Evolutionary conservation across 1,140 invertebrate species (phyloP), one percentile per base, ranked within the genome.

Genomic region (Drosophila murphyi): DNA sequence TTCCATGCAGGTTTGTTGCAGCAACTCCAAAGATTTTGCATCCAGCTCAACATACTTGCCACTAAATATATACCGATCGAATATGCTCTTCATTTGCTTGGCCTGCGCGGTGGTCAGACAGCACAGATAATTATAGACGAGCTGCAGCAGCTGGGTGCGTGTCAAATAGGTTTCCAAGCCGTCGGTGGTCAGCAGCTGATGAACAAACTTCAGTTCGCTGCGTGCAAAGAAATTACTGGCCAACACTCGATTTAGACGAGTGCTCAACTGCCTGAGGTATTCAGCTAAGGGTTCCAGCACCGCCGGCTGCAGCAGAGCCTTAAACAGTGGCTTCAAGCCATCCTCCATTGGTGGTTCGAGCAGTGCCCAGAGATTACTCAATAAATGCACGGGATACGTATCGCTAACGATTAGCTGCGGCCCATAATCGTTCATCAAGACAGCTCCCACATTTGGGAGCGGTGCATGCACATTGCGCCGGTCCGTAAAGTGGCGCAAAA

Each of bases 201-300:
- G 86, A 0, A 92, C 67, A 2, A 92, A 65, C 45, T 76, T 72
- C 8, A 92, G 62, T 68, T 92, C 92, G 60, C 72, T 80, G 57
- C 91, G 90, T 0, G 86, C 80, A 72, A 86, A 91, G 28, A 92
- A 92, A 31, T 92, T 92, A 20, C 82, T 89, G 34, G 82, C 75
- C 63, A 92, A 28, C 8, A 86, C 67, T 0, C 69, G 73, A 79
- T 92, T 92, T 0, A 90, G 34, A 2, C 57, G 37, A 5, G 50
- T 60, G 8, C 78, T 72, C 2, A 92, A 29, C 29, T 71, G 52
- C 2, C 61, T 68, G 1, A 92, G 48, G 57, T 83, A 92, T 4
- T 81, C 72, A 1, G 76, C 71, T 48, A 92, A 47, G 2, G 80
- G 77, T 54, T 90, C 80, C 8, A 89, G 52, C 10, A 91, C 65